Conservation (phyloP, 2,113 vertebrate genomes). For the Archilochus colubris region DNA sequence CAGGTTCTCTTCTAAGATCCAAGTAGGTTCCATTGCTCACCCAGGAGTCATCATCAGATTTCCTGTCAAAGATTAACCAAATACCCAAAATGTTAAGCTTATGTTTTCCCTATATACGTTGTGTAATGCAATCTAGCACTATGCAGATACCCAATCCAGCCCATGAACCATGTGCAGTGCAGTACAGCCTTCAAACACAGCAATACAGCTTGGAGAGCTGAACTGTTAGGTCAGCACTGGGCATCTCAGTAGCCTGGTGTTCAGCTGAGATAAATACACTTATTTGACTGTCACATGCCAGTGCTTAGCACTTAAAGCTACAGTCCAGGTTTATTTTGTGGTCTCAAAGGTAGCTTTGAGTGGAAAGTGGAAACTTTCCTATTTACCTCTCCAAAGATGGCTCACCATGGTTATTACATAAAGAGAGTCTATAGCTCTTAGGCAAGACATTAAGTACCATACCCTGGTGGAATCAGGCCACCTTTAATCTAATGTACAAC, state of each 20-base stretch:
- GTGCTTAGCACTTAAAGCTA: background rate
- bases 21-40: conserved; percentile 93
- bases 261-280: background rate
- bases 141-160: background rate
- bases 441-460: background rate
- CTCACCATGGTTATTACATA: background rate
- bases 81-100: background rate
- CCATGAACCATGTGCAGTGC: background rate
- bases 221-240: background rate
- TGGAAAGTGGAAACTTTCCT: background rate
- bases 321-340: background rate
- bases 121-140: background rate
- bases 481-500: background rate
- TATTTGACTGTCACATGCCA: background rate
- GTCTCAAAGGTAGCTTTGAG: background rate
- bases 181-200: background rate
- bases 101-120: background rate
- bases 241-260: background rate
- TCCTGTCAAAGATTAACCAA: conserved; percentile 78
- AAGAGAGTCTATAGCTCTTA: background rate
- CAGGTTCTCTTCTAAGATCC: conserved; percentile 88
- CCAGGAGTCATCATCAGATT: conserved; percentile 89
- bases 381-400: background rate
- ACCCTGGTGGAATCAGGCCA: background rate
- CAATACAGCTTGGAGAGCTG: no score